A percentile compares a stretch with the other conserved stretches of the same genome.
phyloP scores from a whole-genome alignment of 1,140 invertebrate genomes.

The Hestina assimilis region DNA sequence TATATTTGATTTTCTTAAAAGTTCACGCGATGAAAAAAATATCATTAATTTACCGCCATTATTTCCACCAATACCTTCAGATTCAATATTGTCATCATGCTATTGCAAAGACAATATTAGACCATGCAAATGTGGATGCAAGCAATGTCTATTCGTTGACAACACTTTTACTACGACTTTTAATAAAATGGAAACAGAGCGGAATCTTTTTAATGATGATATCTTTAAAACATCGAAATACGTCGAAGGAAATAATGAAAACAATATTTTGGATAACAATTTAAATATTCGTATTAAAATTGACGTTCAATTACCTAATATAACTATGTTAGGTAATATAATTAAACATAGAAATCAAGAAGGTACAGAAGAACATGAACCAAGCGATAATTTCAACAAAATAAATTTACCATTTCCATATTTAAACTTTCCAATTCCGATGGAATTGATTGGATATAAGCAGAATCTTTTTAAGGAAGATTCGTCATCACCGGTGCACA shows the following conservation, averaged over 20 bases:
- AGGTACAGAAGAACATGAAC: constrained; percentile 31
- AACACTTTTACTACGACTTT: constrained; percentile 15
- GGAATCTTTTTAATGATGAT: neutral
- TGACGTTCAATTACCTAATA: constrained; percentile 54
- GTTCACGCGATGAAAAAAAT: neutral
- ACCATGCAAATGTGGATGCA: constrained; percentile 56
- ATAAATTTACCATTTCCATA: constrained; percentile 48
- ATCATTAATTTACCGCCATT: neutral
- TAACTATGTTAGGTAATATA: constrained; percentile 23
- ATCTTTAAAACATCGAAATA: constrained; percentile 5
- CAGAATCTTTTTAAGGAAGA: constrained; percentile 20
- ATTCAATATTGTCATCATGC: constrained; percentile 28
- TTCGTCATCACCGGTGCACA: constrained; percentile 41
- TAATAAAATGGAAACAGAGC: too few relatives aligned
- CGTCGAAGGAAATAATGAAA: constrained; percentile 10
- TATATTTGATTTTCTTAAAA: neutral
- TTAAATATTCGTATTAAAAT: constrained; percentile 58
- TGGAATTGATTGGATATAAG: constrained; percentile 44
- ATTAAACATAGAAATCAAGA: constrained; percentile 29
- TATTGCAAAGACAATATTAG: constrained; percentile 48
- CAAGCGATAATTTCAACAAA: constrained; percentile 36
- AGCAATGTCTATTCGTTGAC: constrained; percentile 46
- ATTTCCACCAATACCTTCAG: neutral
- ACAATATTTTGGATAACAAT: constrained; percentile 33
- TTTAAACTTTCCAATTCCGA: constrained; percentile 50